phyloP scores from a whole-genome alignment of 2,888 invertebrate species.

The Patella depressa region DNA sequence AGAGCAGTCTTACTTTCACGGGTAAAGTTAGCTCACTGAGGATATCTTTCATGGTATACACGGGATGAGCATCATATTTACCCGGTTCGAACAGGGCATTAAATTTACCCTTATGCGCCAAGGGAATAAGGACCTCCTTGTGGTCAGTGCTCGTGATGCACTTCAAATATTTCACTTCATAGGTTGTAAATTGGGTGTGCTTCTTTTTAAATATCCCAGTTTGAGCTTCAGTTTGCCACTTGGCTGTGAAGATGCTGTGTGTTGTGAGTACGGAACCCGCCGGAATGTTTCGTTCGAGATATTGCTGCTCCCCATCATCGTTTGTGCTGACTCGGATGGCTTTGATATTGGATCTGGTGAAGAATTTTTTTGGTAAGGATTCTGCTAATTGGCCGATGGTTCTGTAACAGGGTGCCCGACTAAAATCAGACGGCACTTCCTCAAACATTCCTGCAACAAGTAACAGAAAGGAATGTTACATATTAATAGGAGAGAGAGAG shows the following conservation, averaged over 20 bases:
- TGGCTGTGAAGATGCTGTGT: conserved; percentile 54
- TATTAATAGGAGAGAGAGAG: no score
- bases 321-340: conserved; percentile 47
- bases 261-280: conserved; percentile 53
- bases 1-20: conserved; percentile 58
- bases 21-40: conserved; percentile 51
- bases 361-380: conserved; percentile 55
- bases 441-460: conserved; percentile 58
- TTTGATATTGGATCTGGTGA: conserved; percentile 53
- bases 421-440: conserved; percentile 58
- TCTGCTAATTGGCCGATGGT: conserved; percentile 55
- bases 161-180: conserved; percentile 58
- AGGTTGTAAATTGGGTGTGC: conserved; percentile 51
- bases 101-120: conserved; percentile 54
- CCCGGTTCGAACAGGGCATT: conserved; percentile 58
- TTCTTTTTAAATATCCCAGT: conserved; percentile 56
- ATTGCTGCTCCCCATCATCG: conserved; percentile 41
- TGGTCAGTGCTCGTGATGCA: conserved; percentile 48
- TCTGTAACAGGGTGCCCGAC: conserved; percentile 46
- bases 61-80: conserved; percentile 43
- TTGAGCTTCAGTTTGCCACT: conserved; percentile 56
- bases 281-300: conserved; percentile 50
- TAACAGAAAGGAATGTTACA: no score
- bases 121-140: conserved; percentile 53
- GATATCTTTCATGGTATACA: conserved; percentile 61